Evolutionary conservation across 2,797 vertebrate species (phyloP), one percentile per base, ranked within the genome.

Genomic region (Cuculus canorus): DNA sequence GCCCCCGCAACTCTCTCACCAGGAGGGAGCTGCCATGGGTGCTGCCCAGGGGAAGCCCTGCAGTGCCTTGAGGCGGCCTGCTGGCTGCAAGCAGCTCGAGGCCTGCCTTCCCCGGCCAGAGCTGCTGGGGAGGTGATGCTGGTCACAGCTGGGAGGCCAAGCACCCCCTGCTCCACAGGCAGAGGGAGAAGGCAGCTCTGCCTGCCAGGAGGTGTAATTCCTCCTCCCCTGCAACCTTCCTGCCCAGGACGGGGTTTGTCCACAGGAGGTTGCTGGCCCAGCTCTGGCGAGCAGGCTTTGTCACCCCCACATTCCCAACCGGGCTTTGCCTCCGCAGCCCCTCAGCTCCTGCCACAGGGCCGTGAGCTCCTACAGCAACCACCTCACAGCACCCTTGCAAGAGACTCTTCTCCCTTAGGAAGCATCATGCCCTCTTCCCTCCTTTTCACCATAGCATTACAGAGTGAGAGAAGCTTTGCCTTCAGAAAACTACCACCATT

Each of bases 381-480:
- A 3, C 22, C 54, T 82, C 72, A 27, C n/a, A 27, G 87, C 45
- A 22, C 17, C 13, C 30, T 4, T 4, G 52, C 61, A 2, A 33
- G 21, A 4, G 23, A 2, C 21, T 27, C 21, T 27, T 47, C 24
- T 37, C 13, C 47, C 41, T 70, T 65, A 35, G 47, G 47, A 65
- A 19, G 35, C 11, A 13, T 14, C 47, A 24, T 5, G 1, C 1
- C 0, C 23, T n/a, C 30, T n/a, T 30, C 61, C 37, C 41, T n/a
- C 37, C 68, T 32, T 39, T 50, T 12, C 19, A 8, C 11, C 8
- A 1, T 2, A 1, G 13, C 0, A 17, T 5, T 4, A 13, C 8
- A 4, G 11, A 4, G 13, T 0, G 0, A 37, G 24, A 41, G 4
- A 5, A 53, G 35, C 70, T 43, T 5, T 7, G 21, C 73, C 18